These are phyloP conservation scores for Indicator indicator DNA, from an alignment of 2,113 vertebrate genomes.

Conservation along the genomic window DNA sequence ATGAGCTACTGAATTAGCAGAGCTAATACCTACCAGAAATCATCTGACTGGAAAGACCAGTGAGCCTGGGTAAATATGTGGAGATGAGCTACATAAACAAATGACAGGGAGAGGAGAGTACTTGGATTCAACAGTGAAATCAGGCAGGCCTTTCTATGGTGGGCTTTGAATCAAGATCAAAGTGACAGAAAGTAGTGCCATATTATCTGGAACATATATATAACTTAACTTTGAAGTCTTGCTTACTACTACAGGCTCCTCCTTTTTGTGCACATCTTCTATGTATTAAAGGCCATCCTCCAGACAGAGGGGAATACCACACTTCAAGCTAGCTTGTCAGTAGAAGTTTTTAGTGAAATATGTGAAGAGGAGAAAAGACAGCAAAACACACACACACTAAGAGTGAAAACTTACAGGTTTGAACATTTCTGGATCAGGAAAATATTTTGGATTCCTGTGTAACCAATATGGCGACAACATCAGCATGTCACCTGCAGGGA, in stretches of 20 bases:
- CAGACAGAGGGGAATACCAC: background rate
- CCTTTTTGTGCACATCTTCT: background rate
- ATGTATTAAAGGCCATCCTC: background rate
- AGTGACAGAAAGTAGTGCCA: background rate
- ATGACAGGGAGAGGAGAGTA: background rate
- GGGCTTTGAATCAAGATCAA: background rate
- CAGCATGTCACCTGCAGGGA: slow-evolving; percentile 84
- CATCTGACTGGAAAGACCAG: slow-evolving; percentile 5
- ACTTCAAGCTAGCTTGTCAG: background rate
- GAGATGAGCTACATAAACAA: background rate
- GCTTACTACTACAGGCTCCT: background rate
- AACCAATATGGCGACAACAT: slow-evolving; percentile 86
- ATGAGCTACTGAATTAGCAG: slow-evolving; percentile 46
- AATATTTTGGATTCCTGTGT: slow-evolving; percentile 84
- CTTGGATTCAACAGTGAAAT: background rate
- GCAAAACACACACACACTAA: background rate
- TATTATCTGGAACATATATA: background rate
- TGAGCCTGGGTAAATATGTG: background rate
- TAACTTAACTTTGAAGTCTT: background rate
- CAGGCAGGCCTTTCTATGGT: background rate
- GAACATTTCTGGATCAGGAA: slow-evolving; percentile 83
- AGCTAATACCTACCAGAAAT: slow-evolving; percentile 22
- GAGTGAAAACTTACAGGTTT: slow-evolving; percentile 80
- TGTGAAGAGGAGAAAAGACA: background rate
- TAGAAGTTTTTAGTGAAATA: background rate